A percentile compares a stretch with the other conserved stretches of the same genome.
phyloP scores from a whole-genome alignment of 2,888 invertebrate genomes.

The Lamellibrachia columna region DNA sequence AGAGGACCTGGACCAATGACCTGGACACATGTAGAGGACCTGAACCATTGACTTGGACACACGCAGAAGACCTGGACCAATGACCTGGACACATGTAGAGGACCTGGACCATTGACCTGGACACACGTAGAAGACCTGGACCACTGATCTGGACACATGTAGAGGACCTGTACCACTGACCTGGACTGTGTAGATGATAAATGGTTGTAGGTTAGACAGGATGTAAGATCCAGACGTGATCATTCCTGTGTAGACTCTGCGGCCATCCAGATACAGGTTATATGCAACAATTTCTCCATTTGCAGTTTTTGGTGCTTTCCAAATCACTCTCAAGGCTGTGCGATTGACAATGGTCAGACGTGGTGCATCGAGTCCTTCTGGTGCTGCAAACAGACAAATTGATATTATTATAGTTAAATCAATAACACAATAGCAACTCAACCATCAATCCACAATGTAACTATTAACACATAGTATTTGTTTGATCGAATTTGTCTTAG shows the following conservation, averaged over 20 bases:
- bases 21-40: no score
- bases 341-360: slow-evolving; percentile 55
- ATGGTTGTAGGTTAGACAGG: slow-evolving; percentile 54
- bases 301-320: slow-evolving; percentile 55
- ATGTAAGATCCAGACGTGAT: slow-evolving; percentile 57
- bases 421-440: no score
- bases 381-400: slow-evolving; percentile 48
- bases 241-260: slow-evolving; percentile 48
- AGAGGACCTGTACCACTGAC: slow-evolving; percentile 40
- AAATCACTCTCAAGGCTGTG: slow-evolving; percentile 56
- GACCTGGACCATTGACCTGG: no score
- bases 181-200: slow-evolving; percentile 60
- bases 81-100: no score
- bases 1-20: no score
- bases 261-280: slow-evolving; percentile 53
- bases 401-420: no score
- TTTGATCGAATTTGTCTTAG: not conserved
- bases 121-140: not conserved
- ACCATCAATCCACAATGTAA: not conserved
- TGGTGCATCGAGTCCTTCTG: slow-evolving; percentile 57
- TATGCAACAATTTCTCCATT: slow-evolving; percentile 61
- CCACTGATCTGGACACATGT: not conserved
- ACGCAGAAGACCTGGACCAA: no score
- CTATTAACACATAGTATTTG: no score
- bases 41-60: no score